These are phyloP conservation scores for Thamnaconus septentrionalis DNA, from an alignment of 2,113 vertebrate genomes.

Conservation along the genomic window DNA sequence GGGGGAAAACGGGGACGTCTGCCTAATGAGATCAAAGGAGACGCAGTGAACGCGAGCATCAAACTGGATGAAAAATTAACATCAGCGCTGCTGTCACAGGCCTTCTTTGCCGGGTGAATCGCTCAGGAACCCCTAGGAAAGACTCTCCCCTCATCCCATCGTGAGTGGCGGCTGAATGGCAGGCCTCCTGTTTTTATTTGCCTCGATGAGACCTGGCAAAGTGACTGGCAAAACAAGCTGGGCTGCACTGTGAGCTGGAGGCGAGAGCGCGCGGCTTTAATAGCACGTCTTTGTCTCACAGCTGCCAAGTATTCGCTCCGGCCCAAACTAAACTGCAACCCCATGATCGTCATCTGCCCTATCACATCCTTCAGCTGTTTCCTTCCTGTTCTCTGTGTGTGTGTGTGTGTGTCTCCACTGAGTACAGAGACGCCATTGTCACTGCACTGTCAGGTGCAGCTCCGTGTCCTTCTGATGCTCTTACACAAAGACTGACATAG, in stretches of 20 bases:
- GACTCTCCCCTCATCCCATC: conserved; percentile 2
- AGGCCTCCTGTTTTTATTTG: conserved; percentile 32
- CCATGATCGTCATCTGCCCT: conserved; percentile 79
- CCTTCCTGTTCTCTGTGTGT: conserved; percentile 41
- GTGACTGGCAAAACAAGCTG: conserved; percentile 53
- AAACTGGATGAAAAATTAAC: conserved; percentile 10
- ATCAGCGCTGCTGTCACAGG: background rate
- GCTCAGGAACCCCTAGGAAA: background rate
- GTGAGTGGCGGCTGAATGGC: conserved; percentile 38
- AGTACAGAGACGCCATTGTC: conserved; percentile 67
- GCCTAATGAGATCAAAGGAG: conserved; percentile 22
- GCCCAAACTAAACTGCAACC: conserved; percentile 68
- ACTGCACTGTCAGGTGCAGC: conserved; percentile 44
- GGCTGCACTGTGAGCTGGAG: conserved; percentile 32
- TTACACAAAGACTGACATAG: conserved; percentile 56
- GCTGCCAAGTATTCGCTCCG: conserved; percentile 64
- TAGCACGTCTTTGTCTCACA: conserved; percentile 62
- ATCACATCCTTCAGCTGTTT: conserved; percentile 77
- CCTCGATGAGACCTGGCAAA: conserved; percentile 16
- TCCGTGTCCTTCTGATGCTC: conserved; percentile 63
- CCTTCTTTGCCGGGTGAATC: background rate
- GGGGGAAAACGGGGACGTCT: background rate
- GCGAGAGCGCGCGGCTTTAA: conserved; percentile 46
- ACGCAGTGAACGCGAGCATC: background rate
- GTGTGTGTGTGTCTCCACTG: conserved; percentile 18